phyloP scores from a whole-genome alignment of 2,113 vertebrate species.

The Gavia stellata region DNA sequence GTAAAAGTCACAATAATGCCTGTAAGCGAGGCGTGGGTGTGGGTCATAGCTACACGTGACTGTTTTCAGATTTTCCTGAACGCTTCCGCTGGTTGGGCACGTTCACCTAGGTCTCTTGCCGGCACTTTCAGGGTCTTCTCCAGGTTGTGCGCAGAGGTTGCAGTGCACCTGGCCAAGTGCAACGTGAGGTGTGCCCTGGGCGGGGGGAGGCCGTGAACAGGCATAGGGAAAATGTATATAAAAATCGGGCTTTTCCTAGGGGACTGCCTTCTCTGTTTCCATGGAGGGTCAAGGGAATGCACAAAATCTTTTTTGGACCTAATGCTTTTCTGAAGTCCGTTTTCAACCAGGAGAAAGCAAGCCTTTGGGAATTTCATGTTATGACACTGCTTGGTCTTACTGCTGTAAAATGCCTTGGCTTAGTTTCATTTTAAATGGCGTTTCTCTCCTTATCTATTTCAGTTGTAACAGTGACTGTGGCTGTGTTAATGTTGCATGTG shows the following conservation, averaged over 20 bases:
- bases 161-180: neutral
- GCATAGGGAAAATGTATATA: neutral
- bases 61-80: neutral
- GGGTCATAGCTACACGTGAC: neutral
- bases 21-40: neutral
- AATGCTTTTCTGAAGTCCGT: neutral
- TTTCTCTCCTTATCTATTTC: neutral
- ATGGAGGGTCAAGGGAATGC: neutral
- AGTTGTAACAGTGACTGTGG: neutral
- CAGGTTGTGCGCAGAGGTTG: fast-evolving
- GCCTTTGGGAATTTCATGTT: neutral
- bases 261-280: neutral
- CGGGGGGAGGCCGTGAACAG: neutral
- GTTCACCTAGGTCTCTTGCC: neutral
- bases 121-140: neutral
- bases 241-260: neutral
- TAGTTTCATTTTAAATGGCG: neutral
- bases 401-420: neutral
- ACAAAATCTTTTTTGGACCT: neutral
- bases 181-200: neutral
- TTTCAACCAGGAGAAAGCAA: neutral
- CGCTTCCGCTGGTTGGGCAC: neutral
- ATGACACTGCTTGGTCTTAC: neutral
- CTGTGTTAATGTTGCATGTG: neutral
- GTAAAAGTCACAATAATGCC: neutral